A percentile compares a stretch with the other conserved stretches of the same genome.
Evolutionary conservation across 2,113 vertebrate genomes (phyloP).

Genomic region (Salvelinus alpinus): DNA sequence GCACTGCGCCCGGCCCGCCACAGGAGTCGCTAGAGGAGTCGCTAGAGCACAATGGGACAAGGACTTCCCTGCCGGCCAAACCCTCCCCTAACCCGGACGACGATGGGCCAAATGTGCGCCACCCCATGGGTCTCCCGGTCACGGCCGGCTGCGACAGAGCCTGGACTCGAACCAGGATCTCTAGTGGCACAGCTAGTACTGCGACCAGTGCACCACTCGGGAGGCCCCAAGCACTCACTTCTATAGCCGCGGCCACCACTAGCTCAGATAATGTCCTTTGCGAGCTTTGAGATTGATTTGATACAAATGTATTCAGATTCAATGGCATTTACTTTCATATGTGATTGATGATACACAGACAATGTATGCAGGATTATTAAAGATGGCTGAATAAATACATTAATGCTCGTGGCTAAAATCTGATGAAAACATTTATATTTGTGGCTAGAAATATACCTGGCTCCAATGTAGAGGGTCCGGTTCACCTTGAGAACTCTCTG

Average conservation of each 20-base stretch:
- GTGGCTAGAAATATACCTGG: conserved; percentile 75
- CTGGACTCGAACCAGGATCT: conserved; percentile 20
- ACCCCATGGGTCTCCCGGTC: no score
- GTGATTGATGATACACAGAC: neutral
- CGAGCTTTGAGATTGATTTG: neutral
- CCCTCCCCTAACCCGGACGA: no score
- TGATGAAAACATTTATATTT: no score
- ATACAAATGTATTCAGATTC: neutral
- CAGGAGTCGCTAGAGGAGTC: no score
- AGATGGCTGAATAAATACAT: neutral
- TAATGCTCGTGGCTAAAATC: neutral
- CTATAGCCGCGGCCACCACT: no score
- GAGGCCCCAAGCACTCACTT: neutral
- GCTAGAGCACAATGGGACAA: no score
- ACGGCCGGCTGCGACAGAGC: no score
- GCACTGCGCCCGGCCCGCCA: no score
- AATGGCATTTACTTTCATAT: neutral
- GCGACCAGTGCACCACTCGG: conserved; percentile 41
- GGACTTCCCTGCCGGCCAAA: no score
- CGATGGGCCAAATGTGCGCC: no score
- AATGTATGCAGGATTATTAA: neutral
- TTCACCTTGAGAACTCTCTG: conserved; percentile 92
- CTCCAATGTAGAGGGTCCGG: conserved; percentile 90
- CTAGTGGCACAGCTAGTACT: conserved; percentile 89
- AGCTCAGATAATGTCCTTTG: neutral